Conservation (phyloP, 2,113 vertebrate species). For the Myrmecophaga tridactyla region DNA sequence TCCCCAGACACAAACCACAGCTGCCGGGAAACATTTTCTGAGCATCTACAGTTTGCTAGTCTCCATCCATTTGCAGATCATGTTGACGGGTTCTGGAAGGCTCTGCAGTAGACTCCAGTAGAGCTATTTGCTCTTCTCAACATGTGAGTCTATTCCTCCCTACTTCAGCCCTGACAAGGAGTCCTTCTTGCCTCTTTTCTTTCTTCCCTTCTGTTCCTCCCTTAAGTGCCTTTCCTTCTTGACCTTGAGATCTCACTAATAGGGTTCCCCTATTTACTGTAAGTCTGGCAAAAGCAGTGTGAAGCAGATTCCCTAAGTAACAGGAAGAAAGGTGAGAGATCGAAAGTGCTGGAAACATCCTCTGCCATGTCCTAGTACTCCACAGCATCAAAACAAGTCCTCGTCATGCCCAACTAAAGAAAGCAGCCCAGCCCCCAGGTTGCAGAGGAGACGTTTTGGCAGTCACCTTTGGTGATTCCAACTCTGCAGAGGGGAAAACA, state of each 20-base stretch:
- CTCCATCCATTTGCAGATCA: conserved; percentile 42
- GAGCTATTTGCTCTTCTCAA: conserved; percentile 16
- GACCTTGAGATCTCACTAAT: conserved; percentile 67
- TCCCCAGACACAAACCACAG: conserved; percentile 24
- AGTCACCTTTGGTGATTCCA: conserved; percentile 63
- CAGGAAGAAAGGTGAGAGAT: background rate
- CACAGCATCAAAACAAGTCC: conserved; percentile 30
- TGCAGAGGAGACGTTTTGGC: conserved; percentile 66
- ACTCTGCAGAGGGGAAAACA: conserved; percentile 63
- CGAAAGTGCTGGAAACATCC: conserved; percentile 70
- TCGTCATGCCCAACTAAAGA: conserved; percentile 9
- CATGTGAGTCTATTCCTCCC: background rate
- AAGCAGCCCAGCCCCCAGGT: conserved; percentile 62
- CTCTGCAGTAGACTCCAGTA: conserved; percentile 28
- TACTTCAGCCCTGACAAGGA: background rate
- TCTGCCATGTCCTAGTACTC: conserved; percentile 47
- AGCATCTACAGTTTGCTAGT: conserved; percentile 25
- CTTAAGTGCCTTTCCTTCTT: conserved; percentile 59
- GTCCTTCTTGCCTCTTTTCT: conserved; percentile 39
- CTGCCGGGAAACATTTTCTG: conserved; percentile 47
- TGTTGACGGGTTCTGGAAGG: background rate
- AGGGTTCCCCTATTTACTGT: conserved; percentile 40
- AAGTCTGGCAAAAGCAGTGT: conserved; percentile 14
- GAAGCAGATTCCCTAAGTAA: conserved; percentile 49
- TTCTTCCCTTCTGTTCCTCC: background rate